phyloP scores from a whole-genome alignment of 2,113 vertebrate genomes.

The Ascaphus truei region DNA sequence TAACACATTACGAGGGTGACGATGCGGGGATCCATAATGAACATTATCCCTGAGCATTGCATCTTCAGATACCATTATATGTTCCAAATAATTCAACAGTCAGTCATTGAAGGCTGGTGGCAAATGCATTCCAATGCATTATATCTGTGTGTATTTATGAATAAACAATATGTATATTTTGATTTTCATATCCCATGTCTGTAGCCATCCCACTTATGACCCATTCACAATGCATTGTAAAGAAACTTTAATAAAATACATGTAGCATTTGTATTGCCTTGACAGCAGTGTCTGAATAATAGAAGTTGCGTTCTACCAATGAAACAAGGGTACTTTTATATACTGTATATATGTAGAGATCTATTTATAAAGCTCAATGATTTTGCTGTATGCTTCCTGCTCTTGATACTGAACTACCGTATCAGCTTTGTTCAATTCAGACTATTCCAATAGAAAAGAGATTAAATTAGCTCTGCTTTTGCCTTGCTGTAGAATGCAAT shows the following conservation, averaged over 20 bases:
- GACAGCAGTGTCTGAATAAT: slow-evolving; percentile 10
- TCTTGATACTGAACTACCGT: too few relatives aligned
- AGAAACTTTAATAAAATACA: slow-evolving; percentile 2
- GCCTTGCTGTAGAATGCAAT: too few relatives aligned
- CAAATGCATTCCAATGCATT: background rate
- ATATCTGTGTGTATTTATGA: background rate
- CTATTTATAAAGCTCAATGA: background rate
- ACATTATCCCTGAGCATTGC: background rate
- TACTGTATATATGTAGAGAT: background rate
- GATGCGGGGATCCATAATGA: background rate
- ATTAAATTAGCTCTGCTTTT: too few relatives aligned
- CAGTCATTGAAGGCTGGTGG: background rate
- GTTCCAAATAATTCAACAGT: background rate
- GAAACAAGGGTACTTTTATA: background rate
- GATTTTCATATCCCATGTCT: background rate
- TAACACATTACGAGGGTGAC: background rate
- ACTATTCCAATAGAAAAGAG: too few relatives aligned
- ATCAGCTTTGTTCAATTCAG: too few relatives aligned
- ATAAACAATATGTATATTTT: background rate
- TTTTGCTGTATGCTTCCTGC: too few relatives aligned
- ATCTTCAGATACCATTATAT: background rate
- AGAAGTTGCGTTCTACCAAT: background rate
- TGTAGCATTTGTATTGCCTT: slow-evolving; percentile 14
- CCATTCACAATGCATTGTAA: slow-evolving; percentile 11
- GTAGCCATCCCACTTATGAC: slow-evolving; percentile 6